phyloP scores from a whole-genome alignment of 2,113 vertebrate genomes.

The Nyctibius bracteatus region DNA sequence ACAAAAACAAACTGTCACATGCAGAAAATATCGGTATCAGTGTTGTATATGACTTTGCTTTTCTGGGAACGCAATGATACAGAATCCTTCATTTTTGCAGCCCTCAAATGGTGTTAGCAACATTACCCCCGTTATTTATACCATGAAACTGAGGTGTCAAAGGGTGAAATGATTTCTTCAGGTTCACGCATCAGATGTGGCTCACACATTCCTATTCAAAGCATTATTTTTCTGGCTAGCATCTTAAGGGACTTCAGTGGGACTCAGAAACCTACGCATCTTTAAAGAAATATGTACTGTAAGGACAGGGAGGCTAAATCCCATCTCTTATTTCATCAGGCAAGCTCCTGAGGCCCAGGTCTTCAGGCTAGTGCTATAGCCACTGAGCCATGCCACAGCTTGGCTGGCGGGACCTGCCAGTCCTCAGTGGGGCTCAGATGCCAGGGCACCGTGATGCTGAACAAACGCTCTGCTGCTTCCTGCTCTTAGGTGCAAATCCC shows the following conservation, averaged over 20 bases:
- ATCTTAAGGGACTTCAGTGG: not conserved
- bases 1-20: not conserved
- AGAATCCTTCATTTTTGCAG: not conserved
- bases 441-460: not conserved
- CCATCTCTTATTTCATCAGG: not conserved
- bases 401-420: accelerated
- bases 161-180: not conserved
- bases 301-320: not conserved
- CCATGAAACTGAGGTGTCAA: not conserved
- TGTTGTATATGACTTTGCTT: not conserved
- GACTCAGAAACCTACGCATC: not conserved
- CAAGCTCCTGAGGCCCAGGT: not conserved
- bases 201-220: not conserved
- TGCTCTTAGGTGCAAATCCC: not conserved
- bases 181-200: accelerated
- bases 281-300: not conserved
- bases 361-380: not conserved
- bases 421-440: not conserved
- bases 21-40: not conserved
- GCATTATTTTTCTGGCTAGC: not conserved
- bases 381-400: not conserved
- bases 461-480: not conserved
- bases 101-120: not conserved
- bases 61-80: not conserved
- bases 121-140: not conserved